Percentiles rank a stretch among this genome's conserved stretches.
These are phyloP conservation scores for Bubo scandiacus DNA, from an alignment of 2,113 vertebrate species.

Conservation along the genomic window DNA sequence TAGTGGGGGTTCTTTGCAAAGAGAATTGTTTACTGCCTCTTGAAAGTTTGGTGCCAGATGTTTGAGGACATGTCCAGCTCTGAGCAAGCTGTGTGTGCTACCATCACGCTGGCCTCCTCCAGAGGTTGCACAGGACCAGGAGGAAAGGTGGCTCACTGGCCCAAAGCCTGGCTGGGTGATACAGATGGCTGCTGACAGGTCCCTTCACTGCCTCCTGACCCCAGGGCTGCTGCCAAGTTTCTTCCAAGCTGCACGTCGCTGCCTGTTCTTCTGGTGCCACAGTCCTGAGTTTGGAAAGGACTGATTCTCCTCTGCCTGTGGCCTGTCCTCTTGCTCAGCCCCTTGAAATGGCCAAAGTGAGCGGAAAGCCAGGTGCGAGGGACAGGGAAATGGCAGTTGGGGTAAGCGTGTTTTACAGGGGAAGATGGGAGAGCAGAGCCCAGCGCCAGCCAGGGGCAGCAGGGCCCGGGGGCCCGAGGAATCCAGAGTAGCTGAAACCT, in stretches of 20 bases:
- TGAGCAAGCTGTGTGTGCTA: not conserved
- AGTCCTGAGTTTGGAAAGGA: not conserved
- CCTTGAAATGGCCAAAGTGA: not conserved
- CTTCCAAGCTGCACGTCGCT: not conserved
- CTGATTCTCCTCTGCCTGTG: not conserved
- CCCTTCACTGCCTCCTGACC: not conserved
- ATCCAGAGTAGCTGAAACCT: slow-evolving; percentile 19
- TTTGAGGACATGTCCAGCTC: not conserved
- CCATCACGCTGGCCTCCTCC: not conserved
- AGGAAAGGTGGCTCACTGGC: not conserved
- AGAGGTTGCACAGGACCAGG: not conserved
- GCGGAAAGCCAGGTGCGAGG: not conserved
- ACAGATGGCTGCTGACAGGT: not conserved
- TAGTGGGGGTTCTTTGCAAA: not conserved
- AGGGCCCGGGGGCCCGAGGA: not conserved
- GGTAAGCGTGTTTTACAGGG: not conserved
- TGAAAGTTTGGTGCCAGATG: not conserved
- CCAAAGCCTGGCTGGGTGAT: not conserved
- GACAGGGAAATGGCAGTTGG: not conserved
- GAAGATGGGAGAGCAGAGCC: not conserved
- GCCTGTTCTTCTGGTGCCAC: not conserved
- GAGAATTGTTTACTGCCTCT: not conserved
- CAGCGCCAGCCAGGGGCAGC: not conserved
- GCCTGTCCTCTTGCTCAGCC: fast-evolving
- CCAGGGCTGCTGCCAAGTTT: not conserved